These are phyloP conservation scores for Cataglyphis hispanica DNA, from an alignment of 1,140 invertebrate genomes.

Conservation along the genomic window DNA sequence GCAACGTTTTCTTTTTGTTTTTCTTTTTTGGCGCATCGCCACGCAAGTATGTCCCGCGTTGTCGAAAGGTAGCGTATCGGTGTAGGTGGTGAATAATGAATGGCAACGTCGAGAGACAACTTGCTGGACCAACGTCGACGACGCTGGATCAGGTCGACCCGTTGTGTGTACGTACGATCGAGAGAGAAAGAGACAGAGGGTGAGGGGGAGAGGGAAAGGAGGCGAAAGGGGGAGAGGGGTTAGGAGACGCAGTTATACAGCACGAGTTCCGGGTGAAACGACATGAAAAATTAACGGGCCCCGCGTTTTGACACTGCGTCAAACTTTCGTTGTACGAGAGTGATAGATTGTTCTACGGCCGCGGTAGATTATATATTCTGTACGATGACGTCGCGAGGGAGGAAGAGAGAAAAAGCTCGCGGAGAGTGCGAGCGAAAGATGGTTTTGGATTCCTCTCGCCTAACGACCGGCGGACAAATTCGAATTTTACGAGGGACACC, in stretches of 20 bases:
- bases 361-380: slow-evolving; percentile 67
- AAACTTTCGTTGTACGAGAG: slow-evolving; percentile 78
- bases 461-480: slow-evolving; percentile 71
- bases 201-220: too few species aligned
- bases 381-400: slow-evolving; percentile 12
- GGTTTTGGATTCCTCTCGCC: slow-evolving; percentile 66
- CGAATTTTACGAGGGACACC: slow-evolving; percentile 72
- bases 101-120: slow-evolving; percentile 78
- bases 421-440: slow-evolving; percentile 36
- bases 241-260: slow-evolving; percentile 60
- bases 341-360: slow-evolving; percentile 77
- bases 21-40: slow-evolving; percentile 21
- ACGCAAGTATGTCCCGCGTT: slow-evolving; percentile 58
- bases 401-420: background rate
- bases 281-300: slow-evolving; percentile 82
- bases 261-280: slow-evolving; percentile 72
- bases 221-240: background rate
- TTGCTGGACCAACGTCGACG: slow-evolving; percentile 75
- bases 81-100: slow-evolving; percentile 82
- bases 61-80: slow-evolving; percentile 73
- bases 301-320: slow-evolving; percentile 79
- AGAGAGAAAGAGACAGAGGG: too few species aligned
- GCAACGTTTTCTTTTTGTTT: slow-evolving; percentile 10
- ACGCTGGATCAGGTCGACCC: slow-evolving; percentile 60
- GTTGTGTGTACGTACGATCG: slow-evolving; percentile 39